phyloP scores from a whole-genome alignment of 2,888 invertebrate species.

The Resseliella maxima region DNA sequence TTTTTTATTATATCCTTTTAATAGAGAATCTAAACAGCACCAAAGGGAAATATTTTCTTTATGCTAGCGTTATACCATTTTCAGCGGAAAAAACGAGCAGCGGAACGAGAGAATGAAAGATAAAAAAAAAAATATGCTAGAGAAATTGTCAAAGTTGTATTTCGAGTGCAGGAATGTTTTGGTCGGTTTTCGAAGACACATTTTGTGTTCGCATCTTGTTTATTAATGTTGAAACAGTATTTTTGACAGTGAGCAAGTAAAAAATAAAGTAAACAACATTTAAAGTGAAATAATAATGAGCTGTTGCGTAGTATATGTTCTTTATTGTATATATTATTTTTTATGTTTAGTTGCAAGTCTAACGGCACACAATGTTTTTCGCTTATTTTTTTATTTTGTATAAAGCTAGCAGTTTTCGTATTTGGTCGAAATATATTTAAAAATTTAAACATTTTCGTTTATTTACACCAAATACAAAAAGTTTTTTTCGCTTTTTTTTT shows the following conservation, averaged over 20 bases:
- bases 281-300: slow-evolving; percentile 49
- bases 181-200: neutral
- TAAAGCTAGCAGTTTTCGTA: neutral
- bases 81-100: neutral
- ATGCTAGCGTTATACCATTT: neutral
- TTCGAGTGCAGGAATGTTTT: neutral
- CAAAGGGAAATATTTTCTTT: slow-evolving; percentile 42
- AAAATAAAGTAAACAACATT: slow-evolving; percentile 22
- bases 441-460: slow-evolving; percentile 1
- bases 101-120: neutral
- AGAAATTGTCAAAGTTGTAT: slow-evolving; percentile 10
- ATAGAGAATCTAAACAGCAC: slow-evolving; percentile 51
- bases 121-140: neutral
- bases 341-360: neutral
- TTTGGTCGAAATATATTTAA: slow-evolving; percentile 6
- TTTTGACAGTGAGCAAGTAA: neutral
- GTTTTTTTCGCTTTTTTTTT: neutral
- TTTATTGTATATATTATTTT: neutral
- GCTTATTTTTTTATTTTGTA: no score
- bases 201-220: neutral
- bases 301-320: slow-evolving; percentile 12
- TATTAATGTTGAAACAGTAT: neutral
- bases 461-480: neutral
- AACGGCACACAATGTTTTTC: no score
- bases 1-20: slow-evolving; percentile 51